Evolutionary conservation across 2,888 invertebrate species (phyloP).

Genomic region (Lampropteryx suffumata): DNA sequence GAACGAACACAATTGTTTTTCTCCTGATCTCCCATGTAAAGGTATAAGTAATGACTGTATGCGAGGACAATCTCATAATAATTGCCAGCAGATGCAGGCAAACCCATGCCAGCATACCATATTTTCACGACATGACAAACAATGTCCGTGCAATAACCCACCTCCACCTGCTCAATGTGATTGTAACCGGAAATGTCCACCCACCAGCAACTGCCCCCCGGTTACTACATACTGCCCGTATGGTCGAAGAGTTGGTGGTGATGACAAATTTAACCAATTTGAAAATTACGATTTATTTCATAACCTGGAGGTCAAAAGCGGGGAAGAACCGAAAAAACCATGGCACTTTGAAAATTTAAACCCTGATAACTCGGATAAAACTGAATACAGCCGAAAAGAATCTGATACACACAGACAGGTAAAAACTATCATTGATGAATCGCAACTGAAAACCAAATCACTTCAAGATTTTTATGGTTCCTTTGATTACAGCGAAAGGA

Average conservation of each 20-base stretch:
- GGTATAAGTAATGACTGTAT: conserved; percentile 41
- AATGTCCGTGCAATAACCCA: conserved; percentile 47
- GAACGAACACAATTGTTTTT: conserved; percentile 12
- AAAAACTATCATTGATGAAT: conserved; percentile 36
- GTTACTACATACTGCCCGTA: conserved; percentile 23
- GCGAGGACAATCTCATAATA: conserved; percentile 35
- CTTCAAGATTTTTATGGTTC: conserved; percentile 45
- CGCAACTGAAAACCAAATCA: conserved; percentile 32
- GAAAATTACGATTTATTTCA: conserved; percentile 54
- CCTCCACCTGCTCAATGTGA: conserved; percentile 28
- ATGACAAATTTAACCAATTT: conserved; percentile 37
- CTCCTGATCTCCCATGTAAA: conserved; percentile 15
- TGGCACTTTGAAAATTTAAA: conserved; percentile 23
- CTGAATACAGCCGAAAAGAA: conserved; percentile 30
- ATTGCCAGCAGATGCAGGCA: conserved; percentile 22
- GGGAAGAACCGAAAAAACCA: conserved; percentile 34
- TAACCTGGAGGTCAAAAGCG: conserved; percentile 48
- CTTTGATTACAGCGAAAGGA: conserved; percentile 54
- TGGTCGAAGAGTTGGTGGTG: conserved; percentile 29
- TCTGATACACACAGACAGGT: conserved; percentile 43
- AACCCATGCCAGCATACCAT: conserved; percentile 23
- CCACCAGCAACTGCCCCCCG: conserved; percentile 28
- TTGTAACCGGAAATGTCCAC: conserved; percentile 37
- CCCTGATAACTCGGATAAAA: conserved; percentile 10
- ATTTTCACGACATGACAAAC: conserved; percentile 17